Base-by-base conservation (phyloP, 2,797 vertebrate genomes). In the Mionectes olivaceus region DNA sequence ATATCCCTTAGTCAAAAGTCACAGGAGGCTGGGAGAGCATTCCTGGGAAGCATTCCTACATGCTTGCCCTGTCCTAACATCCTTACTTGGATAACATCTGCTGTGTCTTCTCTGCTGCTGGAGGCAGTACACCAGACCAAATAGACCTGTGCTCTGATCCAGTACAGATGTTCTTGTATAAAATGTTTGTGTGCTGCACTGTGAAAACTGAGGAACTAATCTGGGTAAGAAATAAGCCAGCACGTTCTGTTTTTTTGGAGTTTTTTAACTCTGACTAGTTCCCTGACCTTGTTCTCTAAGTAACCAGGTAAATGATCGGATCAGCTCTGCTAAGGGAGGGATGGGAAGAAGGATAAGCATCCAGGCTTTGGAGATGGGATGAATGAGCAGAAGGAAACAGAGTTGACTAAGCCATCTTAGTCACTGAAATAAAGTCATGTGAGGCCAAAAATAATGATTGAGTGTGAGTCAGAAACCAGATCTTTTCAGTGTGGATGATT, bases 1-100 rank as follows among this genome's bases (percentile, higher is more conserved):
- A 52, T 52, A 82, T 69, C 21, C 23, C 59, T 77, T 70, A 94
- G 35, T 92, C 81, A 92, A 19, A 76, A 92, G 65, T 84, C 83
- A 65, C 67, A 61, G 39, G 55, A 93, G 65, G 39, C 43, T 75
- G 43, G 35, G 47, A 75, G 21, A 81, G n/a, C 90, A 84, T 69
- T 94, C 55, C 43, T 61, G 70, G 41, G 81, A 91, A 89, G 24
- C 77, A 61, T 79, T 95, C 47, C 71, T 83, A 43, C 17, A 1
- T 65, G 43, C 28, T 82, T 95, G 80, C 57, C 50, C 22, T 79
- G 32, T 71, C 63, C 74, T 68, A 57, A 60, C 25, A 53, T 84
- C 47, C 67, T 87, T 93, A n/a, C 70, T 89, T 0, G 1, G 35
- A 30, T 53, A 53, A 83, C 86, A 90, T 79, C 78, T 94, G 89